These are phyloP conservation scores for Amblyraja radiata DNA, from an alignment of 2,797 vertebrate species.

Conservation along the genomic window DNA sequence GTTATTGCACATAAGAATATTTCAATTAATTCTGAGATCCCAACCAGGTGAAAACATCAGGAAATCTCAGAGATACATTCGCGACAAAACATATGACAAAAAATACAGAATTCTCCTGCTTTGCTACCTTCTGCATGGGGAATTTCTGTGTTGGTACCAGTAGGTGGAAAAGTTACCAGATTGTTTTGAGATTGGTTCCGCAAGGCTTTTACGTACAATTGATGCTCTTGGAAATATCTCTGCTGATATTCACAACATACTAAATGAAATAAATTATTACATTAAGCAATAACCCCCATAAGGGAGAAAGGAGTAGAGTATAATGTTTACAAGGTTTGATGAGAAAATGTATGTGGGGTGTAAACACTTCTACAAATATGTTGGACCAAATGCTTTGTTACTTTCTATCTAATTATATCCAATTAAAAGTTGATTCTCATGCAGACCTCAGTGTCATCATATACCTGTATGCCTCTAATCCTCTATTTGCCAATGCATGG, in stretches of 20 bases:
- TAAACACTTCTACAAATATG: neutral
- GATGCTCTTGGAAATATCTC: neutral
- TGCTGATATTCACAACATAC: neutral
- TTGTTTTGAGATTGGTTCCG: neutral
- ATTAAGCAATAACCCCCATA: neutral
- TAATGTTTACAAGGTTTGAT: neutral
- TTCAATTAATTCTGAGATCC: neutral
- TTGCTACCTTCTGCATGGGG: neutral
- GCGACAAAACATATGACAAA: neutral
- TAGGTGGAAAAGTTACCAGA: neutral
- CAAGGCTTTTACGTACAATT: neutral
- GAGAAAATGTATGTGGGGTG: neutral
- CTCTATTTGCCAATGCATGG: neutral
- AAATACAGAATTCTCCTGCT: neutral
- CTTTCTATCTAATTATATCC: no score
- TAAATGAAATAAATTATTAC: neutral
- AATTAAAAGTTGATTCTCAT: neutral
- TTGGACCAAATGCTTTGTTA: no score
- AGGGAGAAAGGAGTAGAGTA: neutral
- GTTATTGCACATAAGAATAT: neutral
- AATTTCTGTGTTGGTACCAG: neutral
- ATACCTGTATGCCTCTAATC: neutral
- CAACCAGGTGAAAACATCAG: neutral
- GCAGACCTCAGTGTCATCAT: neutral
- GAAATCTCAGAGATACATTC: neutral